These are phyloP conservation scores for Metopia argyrocephala DNA, from an alignment of 2,888 invertebrate species.

Conservation along the genomic window DNA sequence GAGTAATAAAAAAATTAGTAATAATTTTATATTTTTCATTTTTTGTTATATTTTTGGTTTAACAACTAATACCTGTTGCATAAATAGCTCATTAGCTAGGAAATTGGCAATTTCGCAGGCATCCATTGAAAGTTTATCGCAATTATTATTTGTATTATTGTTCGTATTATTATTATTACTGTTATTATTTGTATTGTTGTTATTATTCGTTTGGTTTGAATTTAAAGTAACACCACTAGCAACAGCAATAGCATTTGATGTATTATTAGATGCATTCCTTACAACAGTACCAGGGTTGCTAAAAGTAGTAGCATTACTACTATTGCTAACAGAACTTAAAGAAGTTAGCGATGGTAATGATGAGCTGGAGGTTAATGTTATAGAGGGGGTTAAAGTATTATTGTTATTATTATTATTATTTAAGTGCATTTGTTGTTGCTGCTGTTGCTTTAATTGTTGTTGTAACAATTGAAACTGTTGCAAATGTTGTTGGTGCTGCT, in stretches of 20 bases:
- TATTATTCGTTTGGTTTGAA: constrained; percentile 52
- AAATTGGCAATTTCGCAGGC: constrained; percentile 91
- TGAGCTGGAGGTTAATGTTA: not conserved
- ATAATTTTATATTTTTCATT: not conserved
- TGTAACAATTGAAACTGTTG: constrained; percentile 60
- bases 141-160: constrained; percentile 54
- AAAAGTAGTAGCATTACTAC: not conserved
- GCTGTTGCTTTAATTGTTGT: constrained; percentile 45
- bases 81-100: constrained; percentile 90
- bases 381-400: constrained; percentile 22
- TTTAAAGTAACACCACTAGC: constrained; percentile 15
- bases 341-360: constrained; percentile 15
- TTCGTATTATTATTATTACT: constrained; percentile 40
- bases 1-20: too few species aligned
- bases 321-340: not conserved
- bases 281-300: not conserved
- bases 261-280: not conserved
- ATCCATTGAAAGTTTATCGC: constrained; percentile 81
- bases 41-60: not conserved
- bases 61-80: constrained; percentile 84
- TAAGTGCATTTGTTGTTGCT: constrained; percentile 55
- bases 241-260: constrained; percentile 19
- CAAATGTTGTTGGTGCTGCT: constrained; percentile 42
- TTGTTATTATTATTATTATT: constrained; percentile 38
- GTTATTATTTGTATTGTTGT: constrained; percentile 34